Base-by-base conservation (phyloP, 2,113 vertebrate species). In the Oryzias celebensis region DNA sequence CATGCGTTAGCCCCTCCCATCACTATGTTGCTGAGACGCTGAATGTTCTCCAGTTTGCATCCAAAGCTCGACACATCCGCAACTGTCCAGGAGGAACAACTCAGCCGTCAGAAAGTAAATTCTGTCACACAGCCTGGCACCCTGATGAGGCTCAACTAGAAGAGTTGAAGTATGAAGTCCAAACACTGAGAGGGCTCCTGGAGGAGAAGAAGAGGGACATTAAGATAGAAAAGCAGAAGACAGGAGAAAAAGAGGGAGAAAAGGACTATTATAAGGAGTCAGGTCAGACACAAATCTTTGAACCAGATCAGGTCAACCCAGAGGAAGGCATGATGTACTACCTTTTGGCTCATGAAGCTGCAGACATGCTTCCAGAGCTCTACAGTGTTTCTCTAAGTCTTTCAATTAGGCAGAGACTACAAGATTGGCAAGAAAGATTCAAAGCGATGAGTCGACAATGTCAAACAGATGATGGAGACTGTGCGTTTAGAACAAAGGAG, bases 21-120 rank as follows among this genome's bases (percentile, higher is more conserved):
- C 81, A 87, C 50, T 93, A 92, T 72, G 90, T 95, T 22, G 88
- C 94, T 7, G 95, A 96, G 73, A 96, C 94, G 42, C 83, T 96
- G 58, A 92, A 93, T 74, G 95, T 94, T 4, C 92, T 97, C 42
- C 93, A 94, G 85, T 96, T 95, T 58, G 95, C 96, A 2, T 93
- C 93, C 55, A 92, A 91, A 66, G 94, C 93, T 16, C 94, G 92
- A 67, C 92, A 93, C 45, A 93, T 98, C 68, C 91, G 87, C 63
- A 96, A 96, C 84, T 92, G 90, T 54, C 94, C 94, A 20, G 85
- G 57, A 85, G 24, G 28, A 2, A 14, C 87, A 52, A 89, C 52
- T 2, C 2, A 45, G 48, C 58, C 47, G 0, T 36, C 71, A n/a
- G 75, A 80, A 20, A 23, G 60, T 3, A 78, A 61, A 54, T 52